A percentile compares a stretch with the other conserved stretches of the same genome.
Conservation (phyloP, 2,797 vertebrate genomes). For the Antennarius maculatus region DNA sequence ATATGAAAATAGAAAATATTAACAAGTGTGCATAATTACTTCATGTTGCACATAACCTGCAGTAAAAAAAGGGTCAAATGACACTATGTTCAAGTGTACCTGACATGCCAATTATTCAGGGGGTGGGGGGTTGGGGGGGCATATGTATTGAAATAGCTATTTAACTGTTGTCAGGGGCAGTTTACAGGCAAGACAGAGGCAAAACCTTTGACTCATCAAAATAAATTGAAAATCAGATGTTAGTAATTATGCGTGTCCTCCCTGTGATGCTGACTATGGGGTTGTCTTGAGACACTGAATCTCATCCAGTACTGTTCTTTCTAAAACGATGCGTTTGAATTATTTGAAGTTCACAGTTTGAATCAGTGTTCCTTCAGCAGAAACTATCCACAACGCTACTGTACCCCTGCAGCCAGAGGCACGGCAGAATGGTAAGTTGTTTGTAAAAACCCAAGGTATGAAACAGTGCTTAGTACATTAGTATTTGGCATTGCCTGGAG, state of each 20-base stretch:
- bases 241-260: slow-evolving; percentile 62
- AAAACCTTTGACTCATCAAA: slow-evolving; percentile 45
- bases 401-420: slow-evolving; percentile 59
- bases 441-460: slow-evolving; percentile 65
- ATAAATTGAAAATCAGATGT: slow-evolving; percentile 65
- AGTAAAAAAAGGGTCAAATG: slow-evolving; percentile 81
- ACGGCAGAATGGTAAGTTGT: slow-evolving; percentile 59
- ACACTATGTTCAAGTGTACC: slow-evolving; percentile 78
- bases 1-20: slow-evolving; percentile 87
- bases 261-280: slow-evolving; percentile 58
- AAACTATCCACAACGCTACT: slow-evolving; percentile 72
- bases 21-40: slow-evolving; percentile 83
- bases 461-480: slow-evolving; percentile 77
- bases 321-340: slow-evolving; percentile 40
- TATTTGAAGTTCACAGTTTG: slow-evolving; percentile 70
- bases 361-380: slow-evolving; percentile 70
- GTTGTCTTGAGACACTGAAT: slow-evolving; percentile 52
- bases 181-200: slow-evolving; percentile 64
- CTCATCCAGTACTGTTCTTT: slow-evolving; percentile 41
- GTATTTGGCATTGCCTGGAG: slow-evolving; percentile 80
- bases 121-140: slow-evolving; percentile 16
- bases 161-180: slow-evolving; percentile 68
- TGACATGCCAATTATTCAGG: slow-evolving; percentile 76
- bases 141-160: slow-evolving; percentile 62
- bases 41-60: slow-evolving; percentile 82